Evolutionary conservation across 2,113 vertebrate genomes (phyloP), one percentile per base, ranked within the genome.

Genomic region (Mionectes macconnelli): DNA sequence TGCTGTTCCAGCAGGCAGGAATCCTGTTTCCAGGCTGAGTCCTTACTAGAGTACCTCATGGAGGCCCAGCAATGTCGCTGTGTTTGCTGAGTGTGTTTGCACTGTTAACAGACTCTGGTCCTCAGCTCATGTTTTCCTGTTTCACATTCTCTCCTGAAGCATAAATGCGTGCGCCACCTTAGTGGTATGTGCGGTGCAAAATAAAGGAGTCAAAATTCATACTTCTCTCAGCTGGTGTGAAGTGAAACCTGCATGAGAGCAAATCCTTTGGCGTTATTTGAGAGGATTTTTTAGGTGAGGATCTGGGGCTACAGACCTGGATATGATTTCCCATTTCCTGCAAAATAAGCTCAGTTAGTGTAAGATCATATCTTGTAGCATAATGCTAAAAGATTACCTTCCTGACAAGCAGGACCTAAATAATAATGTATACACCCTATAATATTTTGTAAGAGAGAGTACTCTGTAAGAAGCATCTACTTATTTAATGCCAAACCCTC

Each of bases 141-240:
- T 69, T n/a, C 4, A 0, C 12, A 10, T 50, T 91, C 77, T 40
- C 55, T 47, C 55, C 44, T 73, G 49, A 63, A 12, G 52, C 33
- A 2, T 2, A 57, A 76, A 18, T 45, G 16, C 0, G 1, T 4
- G 2, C 0, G 0, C 2, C 3, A 0, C 55, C 75, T 49, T 1
- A 20, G 24, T 12, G 22, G 42, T 49, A 9, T 1, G 1, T 14
- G 31, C 0, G 0, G 0, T 27, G 67, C 50, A 8, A 42, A 47
- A 67, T 44, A 69, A 86, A 49, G 13, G 35, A 40, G 35, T 50
- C 53, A 66, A 53, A 40, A 67, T 77, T 82, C 20, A 37, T 90
- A 20, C 12, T 85, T 76, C n/a, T 87, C 57, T 69, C 57, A 25
- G 45, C 18, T 39, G 28, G 27, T 37, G 40, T 55, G 7, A 83